Percentiles rank a stretch among this genome's conserved stretches.
Evolutionary conservation across 2,888 invertebrate species (phyloP).

Genomic region (Drosophila parthenogenetica): DNA sequence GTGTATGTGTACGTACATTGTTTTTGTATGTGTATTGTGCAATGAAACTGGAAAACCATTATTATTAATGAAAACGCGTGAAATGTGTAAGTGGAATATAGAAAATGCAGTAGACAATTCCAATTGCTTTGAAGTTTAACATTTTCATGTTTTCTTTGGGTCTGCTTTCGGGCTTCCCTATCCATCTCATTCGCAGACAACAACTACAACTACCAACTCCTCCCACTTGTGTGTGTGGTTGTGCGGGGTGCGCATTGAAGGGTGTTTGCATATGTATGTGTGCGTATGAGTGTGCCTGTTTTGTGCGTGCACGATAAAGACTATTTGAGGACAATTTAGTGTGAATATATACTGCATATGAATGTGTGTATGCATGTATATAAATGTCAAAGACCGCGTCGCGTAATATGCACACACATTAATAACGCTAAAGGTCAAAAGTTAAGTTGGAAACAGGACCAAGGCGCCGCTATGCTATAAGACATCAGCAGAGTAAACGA

Average conservation of each 20-base stretch:
- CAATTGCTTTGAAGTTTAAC: slow-evolving; percentile 54
- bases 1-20: slow-evolving; percentile 40
- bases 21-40: slow-evolving; percentile 64
- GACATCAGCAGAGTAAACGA: slow-evolving; percentile 17
- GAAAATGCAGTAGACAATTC: slow-evolving; percentile 33
- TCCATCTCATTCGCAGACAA: slow-evolving; percentile 44
- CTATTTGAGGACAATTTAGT: slow-evolving; percentile 64
- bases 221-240: slow-evolving; percentile 70
- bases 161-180: slow-evolving; percentile 24
- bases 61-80: slow-evolving; percentile 68
- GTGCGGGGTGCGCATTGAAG: slow-evolving; percentile 71
- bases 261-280: slow-evolving; percentile 50
- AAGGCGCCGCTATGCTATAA: slow-evolving; percentile 45
- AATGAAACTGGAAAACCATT: slow-evolving; percentile 62
- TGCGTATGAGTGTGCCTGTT: slow-evolving; percentile 36
- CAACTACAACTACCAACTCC: slow-evolving; percentile 61
- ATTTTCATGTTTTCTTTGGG: slow-evolving; percentile 58
- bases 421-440: slow-evolving; percentile 74
- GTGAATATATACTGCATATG: slow-evolving; percentile 4
- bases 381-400: slow-evolving; percentile 58
- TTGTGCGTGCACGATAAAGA: slow-evolving; percentile 66
- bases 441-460: slow-evolving; percentile 63
- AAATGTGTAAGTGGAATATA: slow-evolving; percentile 66
- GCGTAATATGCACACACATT: slow-evolving; percentile 67
- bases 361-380: slow-evolving; percentile 18